Base-by-base conservation (phyloP, 2,888 invertebrate genomes). In the Drosophila peninsularis region DNA sequence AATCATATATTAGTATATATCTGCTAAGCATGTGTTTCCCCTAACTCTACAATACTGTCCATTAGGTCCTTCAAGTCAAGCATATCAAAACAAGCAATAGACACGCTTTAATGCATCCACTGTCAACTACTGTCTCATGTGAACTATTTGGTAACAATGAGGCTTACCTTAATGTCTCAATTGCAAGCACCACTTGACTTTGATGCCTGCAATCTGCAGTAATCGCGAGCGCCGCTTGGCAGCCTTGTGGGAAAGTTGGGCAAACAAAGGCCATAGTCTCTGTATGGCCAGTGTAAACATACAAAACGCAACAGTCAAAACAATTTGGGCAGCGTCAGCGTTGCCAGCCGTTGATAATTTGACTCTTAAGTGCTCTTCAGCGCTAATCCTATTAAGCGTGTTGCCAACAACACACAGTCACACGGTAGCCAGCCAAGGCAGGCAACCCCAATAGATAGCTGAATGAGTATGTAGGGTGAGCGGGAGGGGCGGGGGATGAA, bases 291-390 rank as follows among this genome's bases (percentile, higher is more conserved):
- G 76, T 75, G 82, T 85, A 88, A 89, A 86, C 86, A 83, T 61
- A 87, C 83, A 85, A 69, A 80, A 78, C 81, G 73, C 78, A 86
- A 83, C 80, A 81, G 81, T 79, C 83, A 75, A 71, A 78, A 80
- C 83, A 85, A 80, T 71, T 47, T 71, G 69, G 70, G 55, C 42
- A 50, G 44, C 14, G 56, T 24, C 45, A 30, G 36, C 65, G 58
- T 67, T 70, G 63, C 62, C 64, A 55, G 47, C 71, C 79, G 82
- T 79, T 84, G 78, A 88, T 87, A 80, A 88, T 87, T 84, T 90
- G 90, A 89, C 90, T 87, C 90, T 85, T 91, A 91, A 91, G 91
- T 91, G 91, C 91, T 90, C 90, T 91, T 90, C 87, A 89, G 91
- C 83, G 83, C 53, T 91, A 91, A 91, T 91, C 91, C 91, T 90